Evolutionary conservation across 2,113 vertebrate genomes (phyloP), one percentile per base, ranked within the genome.

Genomic region (Oryzias woworae): DNA sequence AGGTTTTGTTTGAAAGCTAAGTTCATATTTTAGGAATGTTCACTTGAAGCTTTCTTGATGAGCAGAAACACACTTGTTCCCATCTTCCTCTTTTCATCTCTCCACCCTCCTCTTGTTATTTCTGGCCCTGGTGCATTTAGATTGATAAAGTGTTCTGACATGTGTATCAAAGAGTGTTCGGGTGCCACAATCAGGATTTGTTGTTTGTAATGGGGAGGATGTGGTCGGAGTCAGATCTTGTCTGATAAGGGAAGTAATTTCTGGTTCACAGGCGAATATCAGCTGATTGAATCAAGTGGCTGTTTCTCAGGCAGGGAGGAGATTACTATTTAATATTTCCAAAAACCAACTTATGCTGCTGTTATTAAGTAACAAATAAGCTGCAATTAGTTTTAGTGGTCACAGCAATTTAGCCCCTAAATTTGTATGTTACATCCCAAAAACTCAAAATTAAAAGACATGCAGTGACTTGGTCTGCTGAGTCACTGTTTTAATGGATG

Each of bases 21-120:
- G 73, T 68, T 70, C 52, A 77, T 74, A 71, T 83, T 78, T 69
- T 56, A 77, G 59, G 78, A 85, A 77, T 74, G 66, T 81, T 81
- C 80, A 36, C 62, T 84, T 69, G 76, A 41, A 46, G 44, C 24
- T 73, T 58, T 63, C 63, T 42, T 58, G 74, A 83, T 77, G 42
- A 80, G 81, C 75, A 76, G 58, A 62, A 77, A 64, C 76, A 57
- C 54, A 82, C 69, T 66, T 1, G 12, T 87, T 88, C 14, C 58
- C 62, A 62, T 67, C 73, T 69, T 36, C 62, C 66, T 60, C 68
- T 69, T 65, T 53, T 78, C 53, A 74, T 83, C 62, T 83, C 18
- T 61, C n/a, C 59, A 69, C 58, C 60, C 55, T 56, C 46, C 81
- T 71, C 41, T 67, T 0, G 20, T 22, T 14, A 20, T 67, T 66